These are phyloP conservation scores for Petrophora chlorosata DNA, from an alignment of 2,888 invertebrate genomes.

Conservation along the genomic window DNA sequence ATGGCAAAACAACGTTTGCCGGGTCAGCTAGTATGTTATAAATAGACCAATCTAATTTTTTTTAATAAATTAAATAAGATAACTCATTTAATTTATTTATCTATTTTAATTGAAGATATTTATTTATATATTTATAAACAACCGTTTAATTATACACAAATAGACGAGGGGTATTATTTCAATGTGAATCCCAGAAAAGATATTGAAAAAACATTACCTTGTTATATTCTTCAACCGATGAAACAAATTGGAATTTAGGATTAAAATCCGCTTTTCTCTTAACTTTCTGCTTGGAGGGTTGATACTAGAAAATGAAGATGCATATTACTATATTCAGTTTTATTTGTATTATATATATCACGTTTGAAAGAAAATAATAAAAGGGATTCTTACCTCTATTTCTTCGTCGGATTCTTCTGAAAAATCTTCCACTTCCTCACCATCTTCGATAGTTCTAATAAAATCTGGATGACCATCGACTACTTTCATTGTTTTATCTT, in stretches of 20 bases:
- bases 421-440: conserved; percentile 90
- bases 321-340: neutral
- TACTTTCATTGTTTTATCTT: conserved; percentile 46
- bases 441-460: conserved; percentile 93
- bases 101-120: too few species aligned
- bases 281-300: conserved; percentile 91
- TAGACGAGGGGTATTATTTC: too few species aligned
- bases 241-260: conserved; percentile 91
- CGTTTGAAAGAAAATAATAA: neutral
- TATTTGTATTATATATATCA: too few species aligned
- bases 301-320: conserved; percentile 85
- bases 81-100: neutral
- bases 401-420: conserved; percentile 92
- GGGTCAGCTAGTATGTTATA: too few species aligned
- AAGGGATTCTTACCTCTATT: conserved; percentile 84
- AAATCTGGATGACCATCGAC: conserved; percentile 81
- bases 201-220: conserved; percentile 73
- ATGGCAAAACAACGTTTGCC: too few species aligned
- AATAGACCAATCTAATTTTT: too few species aligned
- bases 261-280: conserved; percentile 90
- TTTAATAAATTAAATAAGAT: neutral
- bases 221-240: conserved; percentile 91
- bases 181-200: too few species aligned
- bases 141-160: too few species aligned
- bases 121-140: too few species aligned